A percentile compares a stretch with the other conserved stretches of the same genome.
Evolutionary conservation across 2,113 vertebrate species (phyloP).

Genomic region (Plecturocebus donacophilus): DNA sequence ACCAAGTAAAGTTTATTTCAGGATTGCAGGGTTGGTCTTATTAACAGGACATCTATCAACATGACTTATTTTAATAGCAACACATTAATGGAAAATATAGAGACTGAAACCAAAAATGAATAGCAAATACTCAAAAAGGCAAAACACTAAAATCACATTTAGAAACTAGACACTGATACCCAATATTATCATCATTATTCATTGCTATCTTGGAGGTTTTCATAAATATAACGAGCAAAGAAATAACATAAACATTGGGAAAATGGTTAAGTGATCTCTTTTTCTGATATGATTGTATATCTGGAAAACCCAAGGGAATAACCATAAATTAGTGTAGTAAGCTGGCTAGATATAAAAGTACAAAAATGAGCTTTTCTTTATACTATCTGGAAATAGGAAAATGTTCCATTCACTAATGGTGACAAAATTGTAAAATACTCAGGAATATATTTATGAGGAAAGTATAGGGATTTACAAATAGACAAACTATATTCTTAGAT

Average conservation of each 20-base stretch:
- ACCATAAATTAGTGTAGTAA: neutral
- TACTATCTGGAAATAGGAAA: neutral
- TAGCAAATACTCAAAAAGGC: neutral
- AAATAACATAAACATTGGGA: neutral
- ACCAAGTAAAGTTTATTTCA: neutral
- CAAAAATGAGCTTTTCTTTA: neutral
- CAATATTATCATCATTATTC: neutral
- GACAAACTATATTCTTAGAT: neutral
- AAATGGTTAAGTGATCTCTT: neutral
- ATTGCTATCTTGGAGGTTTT: neutral
- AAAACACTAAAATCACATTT: neutral
- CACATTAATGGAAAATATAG: neutral
- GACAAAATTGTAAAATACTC: constrained; percentile 12
- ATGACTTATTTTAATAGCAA: neutral
- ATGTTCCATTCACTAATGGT: neutral
- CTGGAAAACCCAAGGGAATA: neutral
- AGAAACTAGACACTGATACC: neutral
- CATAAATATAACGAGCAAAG: neutral
- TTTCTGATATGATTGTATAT: neutral
- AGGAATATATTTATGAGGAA: constrained; percentile 20
- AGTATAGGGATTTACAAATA: neutral
- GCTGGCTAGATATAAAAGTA: neutral
- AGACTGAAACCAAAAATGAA: neutral
- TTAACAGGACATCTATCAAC: neutral
- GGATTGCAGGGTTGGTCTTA: neutral